Evolutionary conservation across 2,888 invertebrate genomes (phyloP).

Genomic region (Pyrrhosoma nymphula): DNA sequence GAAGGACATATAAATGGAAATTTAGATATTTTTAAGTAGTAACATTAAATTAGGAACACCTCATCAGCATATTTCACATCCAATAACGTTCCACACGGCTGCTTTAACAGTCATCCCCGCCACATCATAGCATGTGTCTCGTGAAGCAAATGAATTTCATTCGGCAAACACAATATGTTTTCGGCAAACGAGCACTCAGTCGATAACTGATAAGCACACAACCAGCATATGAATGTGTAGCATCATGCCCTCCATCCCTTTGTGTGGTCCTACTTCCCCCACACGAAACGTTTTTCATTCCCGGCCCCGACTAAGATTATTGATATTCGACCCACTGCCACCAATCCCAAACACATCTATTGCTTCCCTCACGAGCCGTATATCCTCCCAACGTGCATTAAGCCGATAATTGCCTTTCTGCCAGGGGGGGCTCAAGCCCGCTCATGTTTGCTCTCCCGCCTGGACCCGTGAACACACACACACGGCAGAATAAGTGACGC

Average conservation of each 20-base stretch:
- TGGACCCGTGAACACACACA: not conserved
- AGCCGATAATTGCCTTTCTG: conserved; percentile 39
- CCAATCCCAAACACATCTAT: no score
- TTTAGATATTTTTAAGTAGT: no score
- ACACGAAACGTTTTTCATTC: not conserved
- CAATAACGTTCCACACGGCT: no score
- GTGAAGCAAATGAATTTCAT: no score
- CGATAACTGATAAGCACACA: not conserved
- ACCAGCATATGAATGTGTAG: no score
- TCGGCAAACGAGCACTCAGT: not conserved
- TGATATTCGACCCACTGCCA: not conserved
- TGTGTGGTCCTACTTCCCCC: not conserved
- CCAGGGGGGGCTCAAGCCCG: not conserved
- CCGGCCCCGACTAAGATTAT: not conserved
- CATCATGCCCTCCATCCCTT: no score
- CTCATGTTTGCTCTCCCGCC: not conserved
- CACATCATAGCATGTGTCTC: no score
- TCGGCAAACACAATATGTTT: no score
- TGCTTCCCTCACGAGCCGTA: not conserved
- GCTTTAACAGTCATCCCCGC: no score
- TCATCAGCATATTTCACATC: no score
- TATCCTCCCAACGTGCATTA: conserved; percentile 13
- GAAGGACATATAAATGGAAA: no score
- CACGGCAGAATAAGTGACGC: conserved; percentile 2
- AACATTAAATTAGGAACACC: no score